Percentiles rank a stretch among this genome's conserved stretches.
Conservation (phyloP, 2,797 vertebrate genomes). For the Calcarius lapponicus region DNA sequence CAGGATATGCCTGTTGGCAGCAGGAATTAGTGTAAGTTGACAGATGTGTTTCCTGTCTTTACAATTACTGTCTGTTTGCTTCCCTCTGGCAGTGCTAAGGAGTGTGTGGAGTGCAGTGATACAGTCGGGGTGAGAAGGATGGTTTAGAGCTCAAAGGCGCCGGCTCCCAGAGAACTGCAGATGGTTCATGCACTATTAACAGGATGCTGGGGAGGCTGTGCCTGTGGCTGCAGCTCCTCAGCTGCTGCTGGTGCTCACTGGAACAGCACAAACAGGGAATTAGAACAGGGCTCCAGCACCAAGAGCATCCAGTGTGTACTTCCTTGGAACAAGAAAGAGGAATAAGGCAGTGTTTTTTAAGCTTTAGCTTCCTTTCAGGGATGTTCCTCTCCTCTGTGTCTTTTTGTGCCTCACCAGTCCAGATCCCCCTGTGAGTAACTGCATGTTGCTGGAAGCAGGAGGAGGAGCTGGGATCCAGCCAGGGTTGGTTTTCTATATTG, state of each 20-base stretch:
- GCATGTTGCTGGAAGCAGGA: not conserved
- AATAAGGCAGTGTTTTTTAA: not conserved
- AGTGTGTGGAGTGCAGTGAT: constrained; percentile 31
- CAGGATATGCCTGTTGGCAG: constrained; percentile 66
- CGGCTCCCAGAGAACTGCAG: constrained; percentile 35
- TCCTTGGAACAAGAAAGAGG: not conserved
- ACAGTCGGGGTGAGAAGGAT: constrained; percentile 57
- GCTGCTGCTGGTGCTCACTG: not conserved
- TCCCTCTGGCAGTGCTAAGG: constrained; percentile 64
- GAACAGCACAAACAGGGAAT: not conserved
- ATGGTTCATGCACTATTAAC: constrained; percentile 30
- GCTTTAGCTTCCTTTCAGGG: not conserved
- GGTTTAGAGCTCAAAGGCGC: constrained; percentile 51
- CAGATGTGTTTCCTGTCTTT: constrained; percentile 67
- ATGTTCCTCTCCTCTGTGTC: not conserved
- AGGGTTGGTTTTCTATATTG: not conserved
- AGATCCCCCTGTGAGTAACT: not conserved
- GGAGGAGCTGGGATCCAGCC: not conserved
- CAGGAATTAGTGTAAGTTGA: constrained; percentile 62
- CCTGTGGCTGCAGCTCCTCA: constrained; percentile 39
- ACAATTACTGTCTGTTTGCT: constrained; percentile 64
- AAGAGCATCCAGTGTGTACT: rapidly evolving
- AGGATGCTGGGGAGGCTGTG: constrained; percentile 10
- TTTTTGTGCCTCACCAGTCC: not conserved
- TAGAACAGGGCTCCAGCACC: rapidly evolving